Base-by-base conservation (phyloP, 2,797 vertebrate genomes). In the Cyclopterus lumpus region DNA sequence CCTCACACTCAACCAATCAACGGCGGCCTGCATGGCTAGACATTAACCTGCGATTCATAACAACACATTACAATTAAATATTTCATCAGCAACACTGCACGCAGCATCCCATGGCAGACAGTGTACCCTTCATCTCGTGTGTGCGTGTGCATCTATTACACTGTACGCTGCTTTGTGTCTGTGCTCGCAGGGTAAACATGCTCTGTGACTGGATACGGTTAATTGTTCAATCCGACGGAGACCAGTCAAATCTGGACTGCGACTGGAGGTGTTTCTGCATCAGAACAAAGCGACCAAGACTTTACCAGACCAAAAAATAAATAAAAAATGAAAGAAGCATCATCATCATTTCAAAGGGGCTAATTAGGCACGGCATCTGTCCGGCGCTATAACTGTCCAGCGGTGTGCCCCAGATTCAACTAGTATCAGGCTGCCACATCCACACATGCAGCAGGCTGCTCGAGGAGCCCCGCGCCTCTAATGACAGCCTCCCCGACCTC, bases 401-500 rank as follows among this genome's bases (percentile, higher is more conserved):
- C 88, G 92, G 93, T 89, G 91, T 87, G 76, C 60, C 79, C 86
- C 87, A 82, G 80, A 88, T 85, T 92, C 89, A 93, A 89, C 91
- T 91, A 92, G 83, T 91, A 91, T 77, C 85, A 86, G 77, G 80
- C 80, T 89, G 93, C 91, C 92, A 93, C 92, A 94, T 94, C 91
- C 85, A 85, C 92, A 86, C 71, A 77, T 75, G 64, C 71, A 64
- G 75, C 72, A 18, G 77, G 67, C 62, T 68, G n/a, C 69, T 65
- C 55, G 8, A 38, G 28, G 58, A 84, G 48, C 40, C 58, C 10
- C 34, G 42, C 71, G 26, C 53, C 63, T 59, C 64, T 51, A 9
- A 36, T 24, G 53, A 42, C 65, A 40, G 14, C 44, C 36, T 15
- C 44, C 30, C 26, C 11, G 32, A 44, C 63, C 36, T 59, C 9